These are phyloP conservation scores for Emydura subglobosa DNA, from an alignment of 2,113 vertebrate genomes.

Conservation along the genomic window DNA sequence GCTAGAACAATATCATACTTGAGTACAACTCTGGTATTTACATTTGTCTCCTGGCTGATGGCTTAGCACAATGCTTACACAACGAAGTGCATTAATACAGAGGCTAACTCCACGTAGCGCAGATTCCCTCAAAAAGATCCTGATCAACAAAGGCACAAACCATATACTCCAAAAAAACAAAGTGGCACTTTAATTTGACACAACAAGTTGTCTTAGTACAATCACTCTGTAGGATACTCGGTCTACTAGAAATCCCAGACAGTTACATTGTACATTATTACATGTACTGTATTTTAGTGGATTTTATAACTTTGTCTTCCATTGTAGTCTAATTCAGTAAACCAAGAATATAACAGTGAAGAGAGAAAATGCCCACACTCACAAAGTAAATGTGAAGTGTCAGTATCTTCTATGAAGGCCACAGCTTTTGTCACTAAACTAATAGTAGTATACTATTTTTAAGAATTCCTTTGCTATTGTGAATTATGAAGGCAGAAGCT, in stretches of 20 bases:
- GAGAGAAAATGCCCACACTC: background rate
- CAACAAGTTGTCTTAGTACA: background rate
- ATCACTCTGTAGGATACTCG: background rate
- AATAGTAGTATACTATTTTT: background rate
- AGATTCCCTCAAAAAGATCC: background rate
- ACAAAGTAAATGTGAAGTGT: background rate
- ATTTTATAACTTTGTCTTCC: conserved; percentile 17
- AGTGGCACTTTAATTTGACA: background rate
- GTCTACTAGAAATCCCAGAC: background rate
- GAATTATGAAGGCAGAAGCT: background rate
- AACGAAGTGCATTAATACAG: background rate
- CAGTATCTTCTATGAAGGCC: background rate
- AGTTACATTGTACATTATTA: background rate
- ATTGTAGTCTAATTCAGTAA: background rate
- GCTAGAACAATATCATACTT: background rate
- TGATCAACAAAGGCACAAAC: background rate
- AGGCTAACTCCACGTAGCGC: background rate
- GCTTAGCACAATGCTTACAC: background rate
- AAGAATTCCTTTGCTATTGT: background rate
- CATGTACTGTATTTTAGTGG: background rate
- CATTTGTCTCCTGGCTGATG: background rate
- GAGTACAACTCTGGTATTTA: background rate
- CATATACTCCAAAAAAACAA: background rate
- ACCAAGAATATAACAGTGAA: background rate
- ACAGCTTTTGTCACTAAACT: background rate